These are phyloP conservation scores for Noctua janthina DNA, from an alignment of 2,888 invertebrate genomes.

Conservation along the genomic window DNA sequence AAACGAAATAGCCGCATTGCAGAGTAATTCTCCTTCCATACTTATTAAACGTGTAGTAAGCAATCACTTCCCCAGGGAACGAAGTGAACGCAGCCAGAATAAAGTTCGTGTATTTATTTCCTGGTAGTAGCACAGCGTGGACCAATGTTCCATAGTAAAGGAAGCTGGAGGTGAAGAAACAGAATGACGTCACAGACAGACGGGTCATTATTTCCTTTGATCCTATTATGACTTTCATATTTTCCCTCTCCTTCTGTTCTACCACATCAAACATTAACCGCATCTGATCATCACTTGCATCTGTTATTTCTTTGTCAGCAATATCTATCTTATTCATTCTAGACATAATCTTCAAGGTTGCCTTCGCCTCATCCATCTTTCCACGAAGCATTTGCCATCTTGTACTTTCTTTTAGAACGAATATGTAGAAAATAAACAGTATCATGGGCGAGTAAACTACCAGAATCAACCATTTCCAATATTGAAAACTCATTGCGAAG, in stretches of 20 bases:
- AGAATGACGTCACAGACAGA: slow-evolving; percentile 77
- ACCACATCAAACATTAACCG: slow-evolving; percentile 76
- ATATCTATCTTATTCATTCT: slow-evolving; percentile 78
- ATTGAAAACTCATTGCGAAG: slow-evolving; percentile 78
- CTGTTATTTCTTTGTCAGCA: slow-evolving; percentile 75
- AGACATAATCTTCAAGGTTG: slow-evolving; percentile 74
- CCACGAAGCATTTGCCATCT: slow-evolving; percentile 84
- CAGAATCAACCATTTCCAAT: slow-evolving; percentile 81
- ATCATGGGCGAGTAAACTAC: slow-evolving; percentile 78
- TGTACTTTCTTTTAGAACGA: slow-evolving; percentile 80
- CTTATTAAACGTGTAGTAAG: slow-evolving; percentile 78
- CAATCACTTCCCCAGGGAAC: slow-evolving; percentile 82
- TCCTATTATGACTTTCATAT: slow-evolving; percentile 76
- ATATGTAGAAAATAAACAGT: slow-evolving; percentile 74
- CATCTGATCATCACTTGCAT: slow-evolving; percentile 76
- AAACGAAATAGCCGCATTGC: slow-evolving; percentile 77
- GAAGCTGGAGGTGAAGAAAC: slow-evolving; percentile 83
- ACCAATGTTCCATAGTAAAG: slow-evolving; percentile 82
- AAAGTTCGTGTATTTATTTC: slow-evolving; percentile 84
- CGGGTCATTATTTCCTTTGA: slow-evolving; percentile 82
- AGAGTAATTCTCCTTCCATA: slow-evolving; percentile 80
- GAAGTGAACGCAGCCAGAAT: slow-evolving; percentile 79
- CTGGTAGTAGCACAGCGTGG: slow-evolving; percentile 81
- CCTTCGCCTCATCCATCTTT: slow-evolving; percentile 76
- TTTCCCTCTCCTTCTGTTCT: slow-evolving; percentile 78